Base-by-base conservation (phyloP, 2,797 vertebrate species). In the Dallia pectoralis region DNA sequence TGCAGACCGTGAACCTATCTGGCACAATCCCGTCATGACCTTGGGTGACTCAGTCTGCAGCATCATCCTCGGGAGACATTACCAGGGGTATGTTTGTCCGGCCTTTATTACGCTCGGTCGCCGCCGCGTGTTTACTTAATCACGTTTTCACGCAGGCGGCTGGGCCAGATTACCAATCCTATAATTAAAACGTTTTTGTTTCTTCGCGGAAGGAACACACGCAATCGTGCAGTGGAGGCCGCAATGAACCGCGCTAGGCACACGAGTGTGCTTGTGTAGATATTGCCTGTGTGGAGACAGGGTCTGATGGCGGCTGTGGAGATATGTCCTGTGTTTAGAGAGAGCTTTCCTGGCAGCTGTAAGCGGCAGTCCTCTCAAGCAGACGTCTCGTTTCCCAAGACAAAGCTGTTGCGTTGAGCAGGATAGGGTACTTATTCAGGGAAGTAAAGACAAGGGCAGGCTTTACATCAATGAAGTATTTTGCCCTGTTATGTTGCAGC, bases 161-260 rank as follows among this genome's bases (percentile, higher is more conserved):
- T 77, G 22, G 11, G 18, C 53, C 53, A 12, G 22, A 14, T 79
- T 84, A 87, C 86, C 88, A 89, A 89, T 87, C 88, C 86, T 77
- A 80, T 90, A 89, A 91, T 92, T 91, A 91, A 88, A 87, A 84
- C 74, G 86, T 88, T 88, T 90, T 90, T 90, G 86, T 88, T 88
- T 90, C 90, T 90, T 85, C 88, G 85, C 84, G 87, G 86, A 88
- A 90, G 85, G 87, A 88, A 83, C 79, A 75, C 36, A 5, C 2
- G 79, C 77, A 72, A 82, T 87, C 80, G 83, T 22, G 11, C 12
- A 87, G 83, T 80, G 70, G 74, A 78, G 82, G 82, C 81, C 72
- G 82, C 86, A 86, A 86, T 85, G 81, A 82, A 84, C 77, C 79
- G 83, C 85, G 88, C 84, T 79, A 33, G 73, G 78, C 25, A 79